A percentile compares a stretch with the other conserved stretches of the same genome.
Evolutionary conservation across 2,888 invertebrate species (phyloP).

Genomic region (Miltochrista miniata): DNA sequence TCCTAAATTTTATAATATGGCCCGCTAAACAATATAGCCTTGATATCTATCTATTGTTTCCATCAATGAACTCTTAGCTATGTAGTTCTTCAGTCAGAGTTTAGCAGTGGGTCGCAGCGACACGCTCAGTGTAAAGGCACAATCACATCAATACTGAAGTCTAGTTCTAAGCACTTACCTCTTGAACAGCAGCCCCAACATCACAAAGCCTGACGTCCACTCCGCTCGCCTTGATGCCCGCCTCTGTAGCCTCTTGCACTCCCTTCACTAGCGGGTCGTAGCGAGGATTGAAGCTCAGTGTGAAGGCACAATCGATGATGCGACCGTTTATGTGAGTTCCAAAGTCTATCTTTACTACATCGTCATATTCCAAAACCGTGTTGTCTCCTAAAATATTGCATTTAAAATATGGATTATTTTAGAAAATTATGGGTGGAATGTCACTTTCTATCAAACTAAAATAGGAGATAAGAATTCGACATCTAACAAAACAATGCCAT

Average conservation of each 20-base stretch:
- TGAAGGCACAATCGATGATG: slow-evolving; percentile 99
- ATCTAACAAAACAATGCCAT: too few species aligned
- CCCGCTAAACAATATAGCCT: too few species aligned
- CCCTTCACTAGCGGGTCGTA: slow-evolving; percentile 97
- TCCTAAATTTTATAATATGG: too few species aligned
- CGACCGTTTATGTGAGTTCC: slow-evolving; percentile 99
- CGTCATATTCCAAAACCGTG: slow-evolving; percentile 96
- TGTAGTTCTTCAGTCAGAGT: too few species aligned
- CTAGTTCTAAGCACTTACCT: slow-evolving; percentile 65
- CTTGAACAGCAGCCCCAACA: slow-evolving; percentile 97
- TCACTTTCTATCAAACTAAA: too few species aligned
- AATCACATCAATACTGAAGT: too few species aligned
- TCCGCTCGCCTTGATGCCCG: slow-evolving; percentile 97
- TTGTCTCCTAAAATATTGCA: slow-evolving; percentile 90
- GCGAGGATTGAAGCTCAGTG: slow-evolving; percentile 97
- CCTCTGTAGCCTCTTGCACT: slow-evolving; percentile 99
- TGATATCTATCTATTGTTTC: too few species aligned
- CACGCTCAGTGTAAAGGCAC: too few species aligned
- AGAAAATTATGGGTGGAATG: background rate
- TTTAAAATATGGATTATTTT: background rate
- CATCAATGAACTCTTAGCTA: too few species aligned
- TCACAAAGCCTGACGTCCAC: slow-evolving; percentile 99
- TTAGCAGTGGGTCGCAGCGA: too few species aligned
- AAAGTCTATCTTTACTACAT: slow-evolving; percentile 99
- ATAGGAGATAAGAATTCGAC: too few species aligned